phyloP scores from a whole-genome alignment of 2,797 vertebrate species.

The Fistularia commersonii region DNA sequence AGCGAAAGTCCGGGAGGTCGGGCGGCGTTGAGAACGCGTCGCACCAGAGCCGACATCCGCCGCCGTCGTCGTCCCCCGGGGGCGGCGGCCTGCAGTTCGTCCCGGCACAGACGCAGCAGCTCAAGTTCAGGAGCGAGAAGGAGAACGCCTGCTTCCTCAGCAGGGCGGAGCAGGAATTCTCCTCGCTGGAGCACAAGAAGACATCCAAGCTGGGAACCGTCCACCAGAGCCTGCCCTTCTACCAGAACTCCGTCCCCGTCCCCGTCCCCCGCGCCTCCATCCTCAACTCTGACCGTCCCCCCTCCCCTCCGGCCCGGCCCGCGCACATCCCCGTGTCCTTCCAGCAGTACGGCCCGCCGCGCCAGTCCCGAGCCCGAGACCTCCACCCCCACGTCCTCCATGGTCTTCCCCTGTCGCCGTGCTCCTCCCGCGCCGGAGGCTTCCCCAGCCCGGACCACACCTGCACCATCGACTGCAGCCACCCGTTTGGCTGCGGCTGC shows the following conservation, averaged over 20 bases:
- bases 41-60: constrained; percentile 61
- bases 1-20: constrained; percentile 56
- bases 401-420: constrained; percentile 74
- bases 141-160: constrained; percentile 52
- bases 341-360: constrained; percentile 60
- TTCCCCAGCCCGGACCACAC: constrained; percentile 81
- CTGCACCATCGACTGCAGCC: constrained; percentile 80
- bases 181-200: constrained; percentile 69
- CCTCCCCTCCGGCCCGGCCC: constrained; percentile 57
- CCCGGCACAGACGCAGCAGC: constrained; percentile 68
- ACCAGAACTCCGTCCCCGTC: constrained; percentile 69
- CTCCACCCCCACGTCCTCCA: constrained; percentile 63
- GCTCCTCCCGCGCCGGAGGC: constrained; percentile 67
- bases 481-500: constrained; percentile 80
- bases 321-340: constrained; percentile 56
- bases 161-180: constrained; percentile 54
- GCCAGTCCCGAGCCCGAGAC: constrained; percentile 54
- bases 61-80: constrained; percentile 63
- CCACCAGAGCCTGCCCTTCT: constrained; percentile 70
- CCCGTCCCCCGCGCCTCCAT: constrained; percentile 75
- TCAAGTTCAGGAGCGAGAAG: constrained; percentile 57
- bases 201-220: constrained; percentile 76
- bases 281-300: constrained; percentile 68
- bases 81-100: constrained; percentile 74
- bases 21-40: constrained; percentile 53